Evolutionary conservation across 2,888 invertebrate species (phyloP), one percentile per base, ranked within the genome.

Genomic region (Subacronicta megacephala): DNA sequence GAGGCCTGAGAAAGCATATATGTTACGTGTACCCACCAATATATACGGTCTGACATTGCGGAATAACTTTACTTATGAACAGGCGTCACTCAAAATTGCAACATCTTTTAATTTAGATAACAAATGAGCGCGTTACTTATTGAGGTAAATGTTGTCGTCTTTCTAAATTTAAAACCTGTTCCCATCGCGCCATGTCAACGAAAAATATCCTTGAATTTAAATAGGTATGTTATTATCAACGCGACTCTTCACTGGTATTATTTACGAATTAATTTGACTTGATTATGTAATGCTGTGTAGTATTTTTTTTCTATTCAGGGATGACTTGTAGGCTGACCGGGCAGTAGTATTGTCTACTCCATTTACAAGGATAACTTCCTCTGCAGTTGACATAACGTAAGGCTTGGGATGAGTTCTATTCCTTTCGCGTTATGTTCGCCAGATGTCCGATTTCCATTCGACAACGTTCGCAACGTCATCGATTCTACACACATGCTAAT

Each of bases 1-100:
- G 87, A 56, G 55, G 75, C 57, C 59, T 77, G 84, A 85, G 88
- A 89, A 88, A 88, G 87, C 81, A 82, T 75, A 80, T 71, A 80
- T 70, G 81, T 81, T 81, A 81, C 81, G 78, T 77, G 67, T 60
- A 70, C 63, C 54, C 67, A 57, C 56, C 55, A 59, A 66, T 61
- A 63, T 80, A 69, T 72, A 71, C 75, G 75, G 66, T 71, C 58
- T 69, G 69, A 73, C 60, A 65, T 74, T 72, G 77, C 78, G 72
- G 77, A 80, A 81, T 83, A 77, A 81, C 81, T 79, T 80, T 69
- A 74, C 75, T 79, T 79, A 80, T 69, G 74, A 80, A 75, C 78
- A 65, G 73, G 72, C 78, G 66, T 69, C 76, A 63, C 67, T 78
- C 69, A 64, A 78, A 31, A 80, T 84, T 84, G 82, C 80, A 75